These are phyloP conservation scores for Andrena haemorrhoa DNA, from an alignment of 2,888 invertebrate genomes.

Conservation along the genomic window DNA sequence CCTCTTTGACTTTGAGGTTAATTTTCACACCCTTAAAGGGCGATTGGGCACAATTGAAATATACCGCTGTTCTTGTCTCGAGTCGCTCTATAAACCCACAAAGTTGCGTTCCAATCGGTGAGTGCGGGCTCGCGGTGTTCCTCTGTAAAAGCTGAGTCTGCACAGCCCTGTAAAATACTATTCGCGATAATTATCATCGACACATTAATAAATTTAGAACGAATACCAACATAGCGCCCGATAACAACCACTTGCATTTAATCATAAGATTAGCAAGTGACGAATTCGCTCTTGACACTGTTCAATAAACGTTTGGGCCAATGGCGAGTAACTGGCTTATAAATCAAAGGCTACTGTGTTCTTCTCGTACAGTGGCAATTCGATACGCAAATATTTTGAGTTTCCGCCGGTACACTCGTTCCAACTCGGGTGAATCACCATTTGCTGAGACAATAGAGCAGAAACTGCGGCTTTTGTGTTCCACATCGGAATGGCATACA, in stretches of 20 bases:
- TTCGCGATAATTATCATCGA: too few species aligned
- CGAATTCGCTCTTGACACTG: neutral
- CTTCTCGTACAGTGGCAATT: neutral
- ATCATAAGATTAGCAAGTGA: neutral
- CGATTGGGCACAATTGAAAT: too few species aligned
- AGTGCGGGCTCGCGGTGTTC: too few species aligned
- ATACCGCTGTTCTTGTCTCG: too few species aligned
- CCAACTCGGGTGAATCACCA: neutral
- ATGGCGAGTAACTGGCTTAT: neutral
- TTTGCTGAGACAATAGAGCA: neutral
- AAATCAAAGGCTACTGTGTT: neutral
- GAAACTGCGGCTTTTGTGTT: neutral
- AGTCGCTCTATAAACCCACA: too few species aligned
- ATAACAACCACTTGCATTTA: neutral
- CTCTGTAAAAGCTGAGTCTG: too few species aligned
- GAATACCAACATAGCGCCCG: neutral
- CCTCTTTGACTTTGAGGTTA: too few species aligned
- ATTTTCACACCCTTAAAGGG: too few species aligned
- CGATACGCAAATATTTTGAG: neutral
- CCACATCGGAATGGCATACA: slow-evolving; percentile 39
- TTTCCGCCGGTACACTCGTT: neutral
- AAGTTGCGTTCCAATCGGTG: too few species aligned
- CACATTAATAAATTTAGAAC: neutral
- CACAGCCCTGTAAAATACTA: too few species aligned
- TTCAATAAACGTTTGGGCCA: neutral